Conservation (phyloP, 2,113 vertebrate genomes). For the Tachysurus fulvidraco region DNA sequence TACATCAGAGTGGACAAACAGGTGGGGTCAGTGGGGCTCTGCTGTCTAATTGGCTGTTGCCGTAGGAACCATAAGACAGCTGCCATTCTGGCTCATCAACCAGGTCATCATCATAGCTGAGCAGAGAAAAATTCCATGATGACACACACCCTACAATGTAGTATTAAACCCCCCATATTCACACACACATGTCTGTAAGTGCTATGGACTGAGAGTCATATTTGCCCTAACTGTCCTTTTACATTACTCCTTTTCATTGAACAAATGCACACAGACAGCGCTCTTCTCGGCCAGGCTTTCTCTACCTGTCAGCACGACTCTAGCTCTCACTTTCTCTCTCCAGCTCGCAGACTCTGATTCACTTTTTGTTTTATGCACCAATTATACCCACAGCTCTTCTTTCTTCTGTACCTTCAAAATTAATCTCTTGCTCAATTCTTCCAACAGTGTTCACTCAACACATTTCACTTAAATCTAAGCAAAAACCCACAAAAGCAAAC, state of each 20-base stretch:
- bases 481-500: background rate
- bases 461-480: background rate
- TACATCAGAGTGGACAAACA: slow-evolving; percentile 36
- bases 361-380: background rate
- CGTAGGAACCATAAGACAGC: slow-evolving; percentile 51
- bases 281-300: slow-evolving; percentile 22
- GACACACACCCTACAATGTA: slow-evolving; percentile 29
- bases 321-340: slow-evolving; percentile 17
- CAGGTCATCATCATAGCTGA: slow-evolving; percentile 39
- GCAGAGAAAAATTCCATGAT: slow-evolving; percentile 51
- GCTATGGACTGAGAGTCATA: background rate
- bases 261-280: slow-evolving; percentile 18
- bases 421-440: background rate
- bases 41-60: slow-evolving; percentile 47
- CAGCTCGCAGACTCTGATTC: slow-evolving; percentile 13
- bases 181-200: slow-evolving; percentile 6
- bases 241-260: slow-evolving; percentile 27
- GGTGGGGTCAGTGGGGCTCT: slow-evolving; percentile 52
- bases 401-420: background rate
- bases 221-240: slow-evolving; percentile 39
- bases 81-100: slow-evolving; percentile 50
- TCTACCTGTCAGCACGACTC: slow-evolving; percentile 39
- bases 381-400: background rate
- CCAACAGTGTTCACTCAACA: background rate
- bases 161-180: background rate